phyloP scores from a whole-genome alignment of 2,113 vertebrate genomes.

The Hiodon tergisus region DNA sequence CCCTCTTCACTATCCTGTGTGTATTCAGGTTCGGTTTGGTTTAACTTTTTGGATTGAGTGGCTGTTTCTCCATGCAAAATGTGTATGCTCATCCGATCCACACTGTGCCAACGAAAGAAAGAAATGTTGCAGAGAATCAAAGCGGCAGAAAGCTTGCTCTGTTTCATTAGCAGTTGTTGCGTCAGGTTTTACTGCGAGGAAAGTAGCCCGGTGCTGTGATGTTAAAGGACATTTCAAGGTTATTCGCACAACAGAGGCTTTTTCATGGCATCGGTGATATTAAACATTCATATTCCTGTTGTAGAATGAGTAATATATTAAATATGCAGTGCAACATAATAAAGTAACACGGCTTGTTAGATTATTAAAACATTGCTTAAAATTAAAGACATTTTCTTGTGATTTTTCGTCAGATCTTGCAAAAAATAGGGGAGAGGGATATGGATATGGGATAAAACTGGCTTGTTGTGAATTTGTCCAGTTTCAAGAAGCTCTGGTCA shows the following conservation, averaged over 20 bases:
- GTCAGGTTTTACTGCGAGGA: conserved; percentile 44
- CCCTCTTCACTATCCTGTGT: conserved; percentile 1
- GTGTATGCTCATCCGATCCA: conserved; percentile 60
- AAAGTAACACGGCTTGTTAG: conserved; percentile 46
- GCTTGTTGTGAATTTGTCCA: background rate
- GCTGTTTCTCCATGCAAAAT: conserved; percentile 61
- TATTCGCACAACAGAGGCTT: conserved; percentile 48
- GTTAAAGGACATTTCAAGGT: conserved; percentile 69
- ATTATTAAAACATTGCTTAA: conserved; percentile 45
- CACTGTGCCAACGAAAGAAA: conserved; percentile 64
- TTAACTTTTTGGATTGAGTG: conserved; percentile 51
- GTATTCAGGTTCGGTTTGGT: too few relatives aligned
- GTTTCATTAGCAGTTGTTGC: conserved; percentile 15
- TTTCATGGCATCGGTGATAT: conserved; percentile 39
- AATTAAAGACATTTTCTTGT: conserved; percentile 15
- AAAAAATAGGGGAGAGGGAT: background rate
- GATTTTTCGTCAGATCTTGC: background rate
- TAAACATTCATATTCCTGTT: conserved; percentile 59
- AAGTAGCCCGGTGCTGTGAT: conserved; percentile 47
- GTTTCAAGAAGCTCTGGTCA: background rate
- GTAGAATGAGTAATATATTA: conserved; percentile 54
- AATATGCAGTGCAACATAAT: conserved; percentile 50
- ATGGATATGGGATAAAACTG: background rate
- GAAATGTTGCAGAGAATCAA: conserved; percentile 33
- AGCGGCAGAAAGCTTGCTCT: conserved; percentile 34